phyloP scores from a whole-genome alignment of 1,140 invertebrate genomes.

The honey bee (Apis mellifera) region Amel_HAv3.1 CM009940.2:4430001-4430500 shows the following conservation, averaged over 20 bases:
- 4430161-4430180: slow-evolving; percentile 45
- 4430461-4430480: not conserved
- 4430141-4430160: slow-evolving; percentile 29
- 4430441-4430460: not conserved
- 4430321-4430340: not conserved
- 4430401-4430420: not conserved
- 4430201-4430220: slow-evolving; percentile 41
- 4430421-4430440: slow-evolving; percentile 28
- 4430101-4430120: not conserved
- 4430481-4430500: not conserved
- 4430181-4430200: slow-evolving; percentile 3
- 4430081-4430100: slow-evolving; percentile 4
- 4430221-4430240: slow-evolving; percentile 46
- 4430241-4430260: not conserved
- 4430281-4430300: too few species aligned
- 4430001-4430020: not conserved
- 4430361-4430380: not conserved
- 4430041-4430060: slow-evolving; percentile 21
- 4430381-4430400: slow-evolving; percentile 6
- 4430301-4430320: too few species aligned
- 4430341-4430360: not conserved
- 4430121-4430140: slow-evolving; percentile 25
- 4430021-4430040: not conserved
- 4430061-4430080: not conserved
- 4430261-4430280: not conserved